These are phyloP conservation scores for Leptinotarsa juncta DNA, from an alignment of 2,888 invertebrate genomes.

Conservation along the genomic window DNA sequence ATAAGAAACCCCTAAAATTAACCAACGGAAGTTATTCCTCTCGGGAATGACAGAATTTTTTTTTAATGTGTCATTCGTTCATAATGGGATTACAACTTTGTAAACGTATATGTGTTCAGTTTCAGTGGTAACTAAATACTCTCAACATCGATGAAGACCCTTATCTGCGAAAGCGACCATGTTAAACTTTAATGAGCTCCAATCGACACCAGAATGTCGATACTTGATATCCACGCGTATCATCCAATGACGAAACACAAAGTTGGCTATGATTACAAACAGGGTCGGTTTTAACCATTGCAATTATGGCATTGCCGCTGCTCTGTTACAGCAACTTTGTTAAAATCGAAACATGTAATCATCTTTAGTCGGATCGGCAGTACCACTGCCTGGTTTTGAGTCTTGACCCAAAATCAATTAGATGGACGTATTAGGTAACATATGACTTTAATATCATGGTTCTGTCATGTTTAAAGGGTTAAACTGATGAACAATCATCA, in stretches of 20 bases:
- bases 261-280: conserved; percentile 40
- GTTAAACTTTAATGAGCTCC: conserved; percentile 1
- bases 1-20: conserved; percentile 1
- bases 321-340: too few species aligned
- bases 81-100: conserved; percentile 21
- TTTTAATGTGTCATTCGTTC: conserved; percentile 11
- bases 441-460: too few species aligned
- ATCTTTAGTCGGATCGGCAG: too few species aligned
- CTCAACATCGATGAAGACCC: conserved; percentile 23
- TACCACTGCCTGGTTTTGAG: too few species aligned
- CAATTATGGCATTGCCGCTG: not conserved
- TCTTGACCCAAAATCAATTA: too few species aligned
- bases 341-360: too few species aligned
- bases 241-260: conserved; percentile 41
- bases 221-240: conserved; percentile 26
- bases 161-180: conserved; percentile 15
- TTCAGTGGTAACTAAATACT: conserved; percentile 19
- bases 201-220: conserved; percentile 21
- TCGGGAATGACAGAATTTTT: not conserved
- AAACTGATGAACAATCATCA: too few species aligned
- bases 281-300: conserved; percentile 12
- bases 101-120: conserved; percentile 14
- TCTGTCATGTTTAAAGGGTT: too few species aligned
- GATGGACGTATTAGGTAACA: too few species aligned
- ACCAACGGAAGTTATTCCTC: conserved; percentile 1